Evolutionary conservation across 2,113 vertebrate genomes (phyloP).

Genomic region (Caranx ignobilis): DNA sequence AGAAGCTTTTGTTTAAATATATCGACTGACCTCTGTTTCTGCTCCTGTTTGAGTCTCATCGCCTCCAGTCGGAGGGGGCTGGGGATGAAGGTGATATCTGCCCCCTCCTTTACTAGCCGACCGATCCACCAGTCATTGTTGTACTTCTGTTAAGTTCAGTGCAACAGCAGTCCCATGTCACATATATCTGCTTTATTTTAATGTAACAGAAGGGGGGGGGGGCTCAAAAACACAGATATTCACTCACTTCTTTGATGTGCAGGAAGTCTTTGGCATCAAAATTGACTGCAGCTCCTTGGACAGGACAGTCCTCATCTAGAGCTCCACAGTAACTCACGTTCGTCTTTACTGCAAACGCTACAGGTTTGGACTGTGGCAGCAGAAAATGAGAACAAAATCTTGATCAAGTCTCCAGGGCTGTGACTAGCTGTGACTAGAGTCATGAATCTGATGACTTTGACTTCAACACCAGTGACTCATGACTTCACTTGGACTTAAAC

Average conservation of each 20-base stretch:
- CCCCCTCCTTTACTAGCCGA: constrained; percentile 94
- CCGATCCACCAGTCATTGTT: constrained; percentile 99
- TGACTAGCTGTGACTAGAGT: too few relatives aligned
- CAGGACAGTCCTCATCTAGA: constrained; percentile 95
- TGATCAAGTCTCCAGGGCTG: too few relatives aligned
- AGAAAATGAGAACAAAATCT: neutral
- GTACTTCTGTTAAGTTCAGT: constrained; percentile 90
- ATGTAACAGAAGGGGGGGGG: neutral
- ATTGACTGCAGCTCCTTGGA: constrained; percentile 96
- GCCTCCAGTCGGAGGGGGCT: constrained; percentile 95
- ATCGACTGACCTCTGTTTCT: constrained; percentile 90
- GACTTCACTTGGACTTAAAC: too few relatives aligned
- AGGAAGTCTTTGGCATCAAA: constrained; percentile 99
- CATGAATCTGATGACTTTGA: too few relatives aligned
- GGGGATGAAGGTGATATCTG: constrained; percentile 96
- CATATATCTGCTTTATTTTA: neutral
- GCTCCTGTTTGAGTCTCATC: constrained; percentile 95
- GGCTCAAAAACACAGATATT: too few relatives aligned
- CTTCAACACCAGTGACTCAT: too few relatives aligned
- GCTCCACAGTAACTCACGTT: constrained; percentile 97
- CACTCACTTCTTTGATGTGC: constrained; percentile 96
- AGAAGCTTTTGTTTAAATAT: neutral
- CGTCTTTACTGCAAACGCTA: constrained; percentile 95
- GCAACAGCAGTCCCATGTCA: constrained; percentile 17
- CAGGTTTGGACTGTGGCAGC: constrained; percentile 90